Evolutionary conservation across 2,888 invertebrate species (phyloP), one percentile per base, ranked within the genome.

Genomic region (Carterocephalus palaemon): DNA sequence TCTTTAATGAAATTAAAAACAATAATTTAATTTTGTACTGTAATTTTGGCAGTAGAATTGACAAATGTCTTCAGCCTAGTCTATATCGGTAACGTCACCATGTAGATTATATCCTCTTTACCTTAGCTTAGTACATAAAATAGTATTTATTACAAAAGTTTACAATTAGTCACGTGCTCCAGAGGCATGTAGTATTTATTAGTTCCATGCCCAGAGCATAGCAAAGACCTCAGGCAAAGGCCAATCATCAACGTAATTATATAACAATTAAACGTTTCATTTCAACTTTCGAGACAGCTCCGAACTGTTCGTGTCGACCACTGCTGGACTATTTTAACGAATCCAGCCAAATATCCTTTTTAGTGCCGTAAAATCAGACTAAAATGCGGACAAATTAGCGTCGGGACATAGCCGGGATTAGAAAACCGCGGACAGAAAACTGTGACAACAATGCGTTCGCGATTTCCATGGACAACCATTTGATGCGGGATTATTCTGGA

Each of bases 381-480:
- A 64, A 66, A 70, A 63, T 64, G 67, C 56, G 68, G 60, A 67
- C 63, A 64, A 72, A 71, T 70, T 61, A 47, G 56, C 62, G 62
- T 59, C 60, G 56, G 64, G 75, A 75, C 61, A 47, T 55, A 62
- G 62, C 59, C 60, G 56, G 64, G 75, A 75, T 78, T 81, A 81
- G 80, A 73, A 76, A 79, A 75, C 80, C 78, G 56, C 80, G 63
- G 59, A 53, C 58, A 68, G 75, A 75, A 76, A 79, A 75, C 73
- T 75, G 59, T 62, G 60, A 59, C 60, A 58, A 58, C 56, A 55
- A 46, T 51, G 51, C 47, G 55, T 53, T 47, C 49, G 55, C 53
- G 51, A 42, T 55, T 26, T 39, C 10, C 51, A 43, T 50, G 43
- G 37, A 51, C 47, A 41, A 50, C 47, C 50, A 48, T 47, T 50